Evolutionary conservation across 2,797 vertebrate species (phyloP).

Genomic region (Nannoperca australis): DNA sequence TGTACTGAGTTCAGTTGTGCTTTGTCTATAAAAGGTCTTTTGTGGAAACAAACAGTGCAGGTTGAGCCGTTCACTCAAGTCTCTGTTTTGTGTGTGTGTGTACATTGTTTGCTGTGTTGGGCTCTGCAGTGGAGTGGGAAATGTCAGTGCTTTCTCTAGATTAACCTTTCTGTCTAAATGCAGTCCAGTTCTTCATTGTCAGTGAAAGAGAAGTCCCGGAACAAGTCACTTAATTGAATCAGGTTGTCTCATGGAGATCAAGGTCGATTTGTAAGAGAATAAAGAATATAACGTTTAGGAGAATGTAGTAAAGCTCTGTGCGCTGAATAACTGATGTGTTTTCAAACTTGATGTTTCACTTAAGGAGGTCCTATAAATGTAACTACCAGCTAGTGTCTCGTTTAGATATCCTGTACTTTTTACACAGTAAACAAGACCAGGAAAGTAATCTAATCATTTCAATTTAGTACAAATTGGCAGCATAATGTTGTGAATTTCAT

Average conservation of each 20-base stretch:
- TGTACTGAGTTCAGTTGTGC: not conserved
- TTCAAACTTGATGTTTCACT: not conserved
- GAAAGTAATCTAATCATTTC: not conserved
- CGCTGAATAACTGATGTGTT: not conserved
- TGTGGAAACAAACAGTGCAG: constrained; percentile 13
- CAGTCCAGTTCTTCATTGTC: constrained; percentile 47
- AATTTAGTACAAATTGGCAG: not conserved
- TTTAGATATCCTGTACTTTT: not conserved
- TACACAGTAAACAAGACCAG: not conserved
- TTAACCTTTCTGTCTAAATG: constrained; percentile 66
- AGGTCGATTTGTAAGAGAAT: constrained; percentile 4
- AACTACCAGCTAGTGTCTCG: not conserved
- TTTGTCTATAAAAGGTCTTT: not conserved
- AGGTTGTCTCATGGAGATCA: not conserved
- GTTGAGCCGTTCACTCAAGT: constrained; percentile 28
- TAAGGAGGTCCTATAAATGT: not conserved
- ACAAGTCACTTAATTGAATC: constrained; percentile 33
- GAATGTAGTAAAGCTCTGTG: not conserved
- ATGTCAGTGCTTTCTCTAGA: constrained; percentile 65
- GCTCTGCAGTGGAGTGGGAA: constrained; percentile 46
- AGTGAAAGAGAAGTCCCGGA: constrained; percentile 29
- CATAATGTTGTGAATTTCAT: not conserved
- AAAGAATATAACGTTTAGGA: not conserved
- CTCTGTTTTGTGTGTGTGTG: constrained; percentile 18
- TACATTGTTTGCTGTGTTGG: constrained; percentile 38